phyloP scores from a whole-genome alignment of 2,797 vertebrate species.

The Scolopax rusticola region DNA sequence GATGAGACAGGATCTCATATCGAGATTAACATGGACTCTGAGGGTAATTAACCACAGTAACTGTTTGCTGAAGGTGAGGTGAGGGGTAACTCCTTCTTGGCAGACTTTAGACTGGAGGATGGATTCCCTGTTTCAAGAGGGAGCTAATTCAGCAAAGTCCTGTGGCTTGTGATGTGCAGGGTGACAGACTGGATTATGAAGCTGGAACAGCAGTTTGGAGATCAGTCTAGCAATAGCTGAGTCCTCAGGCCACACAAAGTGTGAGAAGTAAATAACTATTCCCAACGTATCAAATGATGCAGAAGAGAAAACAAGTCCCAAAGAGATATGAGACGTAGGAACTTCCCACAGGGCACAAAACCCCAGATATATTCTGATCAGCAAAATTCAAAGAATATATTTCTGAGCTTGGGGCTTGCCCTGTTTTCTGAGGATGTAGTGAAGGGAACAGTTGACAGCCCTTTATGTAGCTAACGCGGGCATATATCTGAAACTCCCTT shows the following conservation, averaged over 20 bases:
- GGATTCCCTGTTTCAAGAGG: background rate
- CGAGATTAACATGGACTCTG: conserved; percentile 38
- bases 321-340: background rate
- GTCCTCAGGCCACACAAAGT: conserved; percentile 20
- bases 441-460: background rate
- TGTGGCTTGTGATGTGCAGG: background rate
- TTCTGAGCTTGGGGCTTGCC: background rate
- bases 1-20: conserved; percentile 57
- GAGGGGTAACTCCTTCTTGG: background rate
- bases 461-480: background rate
- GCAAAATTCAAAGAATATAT: background rate
- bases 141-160: background rate
- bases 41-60: conserved; percentile 36
- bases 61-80: conserved; percentile 9
- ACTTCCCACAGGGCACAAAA: background rate
- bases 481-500: background rate
- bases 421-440: background rate
- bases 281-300: background rate
- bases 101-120: background rate
- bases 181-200: background rate
- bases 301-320: background rate
- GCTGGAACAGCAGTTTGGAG: background rate
- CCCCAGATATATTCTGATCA: background rate
- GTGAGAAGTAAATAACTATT: background rate
- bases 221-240: background rate